A percentile compares a stretch with the other conserved stretches of the same genome.
These are phyloP conservation scores for Macaca mulatta DNA, from an alignment of 2,113 vertebrate genomes.

Conservation along the genomic window DNA sequence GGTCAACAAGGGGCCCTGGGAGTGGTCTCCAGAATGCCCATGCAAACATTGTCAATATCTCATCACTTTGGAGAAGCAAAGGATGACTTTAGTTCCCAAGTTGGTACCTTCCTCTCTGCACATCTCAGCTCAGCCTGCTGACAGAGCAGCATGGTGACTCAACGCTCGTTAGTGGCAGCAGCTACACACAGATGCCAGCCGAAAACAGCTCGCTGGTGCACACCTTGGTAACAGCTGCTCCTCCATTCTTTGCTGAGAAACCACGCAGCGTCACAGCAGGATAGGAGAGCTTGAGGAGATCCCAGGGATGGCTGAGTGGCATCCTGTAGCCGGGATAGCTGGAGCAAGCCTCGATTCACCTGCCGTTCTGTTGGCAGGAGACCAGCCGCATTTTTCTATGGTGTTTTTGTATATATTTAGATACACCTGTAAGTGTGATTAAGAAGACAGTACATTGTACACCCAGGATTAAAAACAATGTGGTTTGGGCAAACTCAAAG, in stretches of 20 bases:
- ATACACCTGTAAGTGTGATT: neutral
- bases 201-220: neutral
- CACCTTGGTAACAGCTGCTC: slow-evolving; percentile 41
- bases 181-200: slow-evolving; percentile 6
- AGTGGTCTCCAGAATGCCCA: accelerated
- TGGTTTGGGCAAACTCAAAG: neutral
- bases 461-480: neutral
- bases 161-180: neutral
- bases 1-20: neutral
- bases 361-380: accelerated
- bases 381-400: neutral
- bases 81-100: neutral
- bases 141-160: neutral
- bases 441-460: neutral
- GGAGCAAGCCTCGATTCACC: neutral
- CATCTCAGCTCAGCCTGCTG: neutral
- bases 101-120: neutral
- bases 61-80: neutral
- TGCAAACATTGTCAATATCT: neutral
- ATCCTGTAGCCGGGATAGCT: neutral
- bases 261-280: neutral
- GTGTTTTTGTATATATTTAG: neutral
- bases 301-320: accelerated
- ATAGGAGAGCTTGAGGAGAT: neutral
- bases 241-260: slow-evolving; percentile 27